Percentiles rank a stretch among this genome's conserved stretches.
Conservation (phyloP, 2,797 vertebrate genomes). For the Phataginus tricuspis region DNA sequence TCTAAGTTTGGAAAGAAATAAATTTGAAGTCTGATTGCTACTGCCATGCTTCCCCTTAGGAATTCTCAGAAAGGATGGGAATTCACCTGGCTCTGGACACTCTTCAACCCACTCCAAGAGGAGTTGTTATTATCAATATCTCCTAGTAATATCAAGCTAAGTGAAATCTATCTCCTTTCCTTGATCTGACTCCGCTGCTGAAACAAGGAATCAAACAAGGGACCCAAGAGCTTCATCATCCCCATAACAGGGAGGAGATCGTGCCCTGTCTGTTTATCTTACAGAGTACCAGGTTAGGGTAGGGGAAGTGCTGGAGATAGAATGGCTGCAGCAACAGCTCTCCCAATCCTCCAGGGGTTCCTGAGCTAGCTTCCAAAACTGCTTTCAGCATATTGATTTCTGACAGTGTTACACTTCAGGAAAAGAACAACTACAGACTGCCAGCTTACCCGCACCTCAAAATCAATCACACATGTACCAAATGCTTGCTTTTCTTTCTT, state of each 20-base stretch:
- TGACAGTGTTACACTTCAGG: slow-evolving; percentile 63
- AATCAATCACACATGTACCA: slow-evolving; percentile 69
- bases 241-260: background rate
- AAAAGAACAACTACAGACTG: slow-evolving; percentile 73
- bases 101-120: slow-evolving; percentile 36
- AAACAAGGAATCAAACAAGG: background rate
- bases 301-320: background rate
- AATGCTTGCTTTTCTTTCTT: slow-evolving; percentile 61
- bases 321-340: slow-evolving; percentile 19
- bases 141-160: slow-evolving; percentile 29
- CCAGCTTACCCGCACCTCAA: slow-evolving; percentile 70
- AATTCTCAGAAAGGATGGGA: slow-evolving; percentile 31
- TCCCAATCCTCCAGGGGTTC: slow-evolving; percentile 61
- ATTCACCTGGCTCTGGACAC: background rate
- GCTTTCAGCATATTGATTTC: slow-evolving; percentile 77
- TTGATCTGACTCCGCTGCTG: slow-evolving; percentile 2
- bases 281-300: background rate
- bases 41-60: background rate
- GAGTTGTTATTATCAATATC: background rate
- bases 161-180: slow-evolving; percentile 26
- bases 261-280: background rate
- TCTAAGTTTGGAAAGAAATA: background rate
- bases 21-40: slow-evolving; percentile 32
- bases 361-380: slow-evolving; percentile 56
- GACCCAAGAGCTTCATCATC: slow-evolving; percentile 1